Conservation (phyloP, 2,113 vertebrate genomes). For the Ameiurus melas region DNA sequence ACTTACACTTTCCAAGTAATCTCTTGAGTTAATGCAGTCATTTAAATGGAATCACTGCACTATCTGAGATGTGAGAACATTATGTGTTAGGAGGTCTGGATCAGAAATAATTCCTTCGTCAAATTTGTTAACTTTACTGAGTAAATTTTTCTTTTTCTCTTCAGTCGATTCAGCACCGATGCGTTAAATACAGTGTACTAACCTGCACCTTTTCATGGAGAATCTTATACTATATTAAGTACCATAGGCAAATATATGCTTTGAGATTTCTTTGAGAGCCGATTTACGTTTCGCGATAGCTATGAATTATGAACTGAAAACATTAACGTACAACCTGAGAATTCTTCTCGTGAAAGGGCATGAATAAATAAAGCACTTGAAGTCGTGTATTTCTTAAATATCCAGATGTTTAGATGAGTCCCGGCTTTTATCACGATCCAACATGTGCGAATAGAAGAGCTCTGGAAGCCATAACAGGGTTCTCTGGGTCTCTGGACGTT, state of each 20-base stretch:
- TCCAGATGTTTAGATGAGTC: neutral
- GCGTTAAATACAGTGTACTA: neutral
- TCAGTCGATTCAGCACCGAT: neutral
- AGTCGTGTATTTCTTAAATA: neutral
- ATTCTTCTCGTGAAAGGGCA: neutral
- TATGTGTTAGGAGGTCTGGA: neutral
- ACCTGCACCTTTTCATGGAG: neutral
- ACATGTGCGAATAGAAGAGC: neutral
- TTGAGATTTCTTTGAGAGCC: neutral
- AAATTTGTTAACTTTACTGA: neutral
- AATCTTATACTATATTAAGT: neutral
- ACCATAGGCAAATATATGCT: neutral
- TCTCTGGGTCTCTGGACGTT: neutral
- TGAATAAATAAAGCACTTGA: neutral
- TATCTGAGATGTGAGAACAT: neutral
- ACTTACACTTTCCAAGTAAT: neutral
- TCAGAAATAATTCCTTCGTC: neutral
- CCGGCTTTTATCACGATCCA: neutral
- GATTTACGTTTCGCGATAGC: neutral
- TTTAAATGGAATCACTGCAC: neutral
- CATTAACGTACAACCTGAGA: neutral
- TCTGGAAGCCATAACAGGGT: neutral
- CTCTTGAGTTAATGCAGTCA: neutral
- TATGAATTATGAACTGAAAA: neutral
- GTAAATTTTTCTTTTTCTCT: neutral